These are phyloP conservation scores for Gallinago jamesoni DNA, from an alignment of 2,113 vertebrate genomes.

Conservation along the genomic window DNA sequence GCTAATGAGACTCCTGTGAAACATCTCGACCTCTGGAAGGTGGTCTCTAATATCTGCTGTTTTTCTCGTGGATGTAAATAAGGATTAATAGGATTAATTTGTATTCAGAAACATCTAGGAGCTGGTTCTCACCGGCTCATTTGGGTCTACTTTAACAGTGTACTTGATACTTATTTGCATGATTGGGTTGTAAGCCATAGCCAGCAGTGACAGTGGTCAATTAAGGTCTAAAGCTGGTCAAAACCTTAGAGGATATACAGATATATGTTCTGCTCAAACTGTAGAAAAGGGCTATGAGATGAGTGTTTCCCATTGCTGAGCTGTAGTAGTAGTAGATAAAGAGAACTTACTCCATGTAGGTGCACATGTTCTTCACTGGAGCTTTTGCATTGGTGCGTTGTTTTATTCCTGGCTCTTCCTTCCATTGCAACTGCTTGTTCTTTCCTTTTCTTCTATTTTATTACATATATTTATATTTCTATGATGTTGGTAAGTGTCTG, in stretches of 20 bases:
- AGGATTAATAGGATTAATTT: not conserved
- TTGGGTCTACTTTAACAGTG: not conserved
- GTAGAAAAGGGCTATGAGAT: rapidly evolving
- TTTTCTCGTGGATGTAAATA: not conserved
- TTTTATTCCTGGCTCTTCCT: not conserved
- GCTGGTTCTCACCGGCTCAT: not conserved
- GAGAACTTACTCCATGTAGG: not conserved
- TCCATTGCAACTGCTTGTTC: rapidly evolving
- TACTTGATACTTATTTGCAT: not conserved
- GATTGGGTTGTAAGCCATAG: not conserved
- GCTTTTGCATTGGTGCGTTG: not conserved
- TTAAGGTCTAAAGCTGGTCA: not conserved
- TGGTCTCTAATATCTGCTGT: not conserved
- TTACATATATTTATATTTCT: not conserved
- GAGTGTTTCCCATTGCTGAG: not conserved
- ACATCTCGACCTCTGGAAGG: not conserved
- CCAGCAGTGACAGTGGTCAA: not conserved
- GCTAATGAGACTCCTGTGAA: not conserved
- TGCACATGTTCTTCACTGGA: not conserved
- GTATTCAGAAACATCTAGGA: not conserved
- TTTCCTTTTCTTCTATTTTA: not conserved
- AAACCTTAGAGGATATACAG: not conserved
- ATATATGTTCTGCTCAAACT: not conserved
- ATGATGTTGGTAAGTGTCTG: rapidly evolving
- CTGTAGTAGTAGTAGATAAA: not conserved